phyloP scores from a whole-genome alignment of 2,113 vertebrate genomes.

The Romanogobio albipinnatus region DNA sequence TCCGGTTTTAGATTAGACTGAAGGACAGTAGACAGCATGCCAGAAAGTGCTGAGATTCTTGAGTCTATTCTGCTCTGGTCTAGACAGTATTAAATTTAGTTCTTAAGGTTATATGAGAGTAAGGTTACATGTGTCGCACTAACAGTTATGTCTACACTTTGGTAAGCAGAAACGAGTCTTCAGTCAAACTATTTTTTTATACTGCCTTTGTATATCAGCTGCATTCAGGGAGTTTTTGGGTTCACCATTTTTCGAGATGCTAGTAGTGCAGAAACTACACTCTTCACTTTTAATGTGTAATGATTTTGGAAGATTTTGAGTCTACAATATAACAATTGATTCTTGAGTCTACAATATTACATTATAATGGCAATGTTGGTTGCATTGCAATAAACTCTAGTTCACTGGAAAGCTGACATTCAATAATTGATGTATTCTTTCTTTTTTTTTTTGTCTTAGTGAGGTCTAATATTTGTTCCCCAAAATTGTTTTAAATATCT shows the following conservation, averaged over 20 bases:
- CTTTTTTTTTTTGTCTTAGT: not conserved
- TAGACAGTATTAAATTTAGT: conserved; percentile 17
- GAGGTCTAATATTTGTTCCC: no score
- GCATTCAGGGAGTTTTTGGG: not conserved
- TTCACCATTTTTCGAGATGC: not conserved
- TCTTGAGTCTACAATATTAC: not conserved
- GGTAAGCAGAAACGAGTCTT: not conserved
- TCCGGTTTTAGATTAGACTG: conserved; percentile 20
- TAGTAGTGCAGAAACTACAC: not conserved
- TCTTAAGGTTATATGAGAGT: not conserved
- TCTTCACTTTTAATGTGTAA: not conserved
- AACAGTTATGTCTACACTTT: not conserved
- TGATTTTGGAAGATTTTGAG: not conserved
- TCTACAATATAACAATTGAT: not conserved
- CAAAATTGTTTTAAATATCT: not conserved
- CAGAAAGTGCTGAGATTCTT: conserved; percentile 21
- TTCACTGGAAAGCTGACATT: not conserved
- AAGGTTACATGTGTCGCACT: not conserved
- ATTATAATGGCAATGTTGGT: not conserved
- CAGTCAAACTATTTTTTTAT: not conserved
- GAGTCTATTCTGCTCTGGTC: not conserved
- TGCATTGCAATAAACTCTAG: not conserved
- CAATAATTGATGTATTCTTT: not conserved
- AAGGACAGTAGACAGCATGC: conserved; percentile 27
- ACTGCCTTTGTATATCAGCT: not conserved